phyloP scores from a whole-genome alignment of 2,888 invertebrate species.

The Hirtodrosophila duncani region DNA sequence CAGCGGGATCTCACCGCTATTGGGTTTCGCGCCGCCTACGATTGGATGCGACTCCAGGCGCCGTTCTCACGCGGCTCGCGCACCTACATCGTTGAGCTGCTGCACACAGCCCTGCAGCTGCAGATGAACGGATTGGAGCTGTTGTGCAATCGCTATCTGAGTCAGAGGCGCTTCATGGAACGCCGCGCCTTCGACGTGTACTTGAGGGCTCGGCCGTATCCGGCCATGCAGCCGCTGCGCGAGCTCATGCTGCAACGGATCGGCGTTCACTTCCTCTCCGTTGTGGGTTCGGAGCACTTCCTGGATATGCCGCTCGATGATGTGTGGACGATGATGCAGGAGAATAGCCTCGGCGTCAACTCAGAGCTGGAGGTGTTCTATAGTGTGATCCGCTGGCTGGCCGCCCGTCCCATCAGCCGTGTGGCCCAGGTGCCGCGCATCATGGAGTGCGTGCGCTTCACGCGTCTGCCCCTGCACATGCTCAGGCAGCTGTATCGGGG shows the following conservation, averaged over 20 bases:
- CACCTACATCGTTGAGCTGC: background rate
- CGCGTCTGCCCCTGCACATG: background rate
- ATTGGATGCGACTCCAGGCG: constrained; percentile 1
- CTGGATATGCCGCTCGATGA: background rate
- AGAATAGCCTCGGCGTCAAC: background rate
- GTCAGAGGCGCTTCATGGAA: background rate
- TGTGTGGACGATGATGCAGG: background rate
- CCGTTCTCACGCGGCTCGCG: background rate
- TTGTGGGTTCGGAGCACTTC: background rate
- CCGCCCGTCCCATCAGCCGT: background rate
- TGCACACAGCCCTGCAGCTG: background rate
- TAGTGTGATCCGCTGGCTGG: background rate
- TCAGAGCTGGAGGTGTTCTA: background rate
- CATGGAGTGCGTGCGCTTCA: constrained; percentile 2
- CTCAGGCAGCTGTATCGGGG: background rate
- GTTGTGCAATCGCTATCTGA: background rate
- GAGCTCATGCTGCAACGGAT: background rate
- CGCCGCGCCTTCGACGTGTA: background rate
- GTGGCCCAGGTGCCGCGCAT: background rate
- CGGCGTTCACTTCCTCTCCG: background rate
- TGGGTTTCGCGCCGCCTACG: constrained; percentile 2
- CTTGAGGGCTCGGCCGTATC: background rate
- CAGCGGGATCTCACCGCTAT: background rate
- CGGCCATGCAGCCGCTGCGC: background rate
- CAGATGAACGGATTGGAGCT: background rate